Evolutionary conservation across 2,888 invertebrate species (phyloP).

Genomic region (Drosophila nr. medialis): DNA sequence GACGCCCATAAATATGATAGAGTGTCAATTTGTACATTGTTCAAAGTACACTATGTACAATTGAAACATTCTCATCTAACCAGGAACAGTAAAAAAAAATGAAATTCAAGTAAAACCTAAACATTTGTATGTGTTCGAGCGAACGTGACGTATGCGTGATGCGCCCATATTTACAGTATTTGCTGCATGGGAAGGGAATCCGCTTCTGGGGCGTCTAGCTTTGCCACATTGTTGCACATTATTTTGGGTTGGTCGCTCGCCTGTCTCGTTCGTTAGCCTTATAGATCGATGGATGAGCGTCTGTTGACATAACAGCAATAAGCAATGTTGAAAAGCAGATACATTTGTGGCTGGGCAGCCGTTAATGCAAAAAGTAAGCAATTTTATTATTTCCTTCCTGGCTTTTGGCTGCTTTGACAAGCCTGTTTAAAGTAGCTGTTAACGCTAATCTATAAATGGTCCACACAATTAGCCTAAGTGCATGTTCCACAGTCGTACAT

Average conservation of each 20-base stretch:
- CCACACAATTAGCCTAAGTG: constrained; percentile 12
- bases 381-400: background rate
- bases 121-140: constrained; percentile 21
- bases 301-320: constrained; percentile 19
- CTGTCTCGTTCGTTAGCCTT: background rate
- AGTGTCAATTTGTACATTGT: constrained; percentile 23
- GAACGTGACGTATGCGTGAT: constrained; percentile 55
- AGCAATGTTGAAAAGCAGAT: constrained; percentile 34
- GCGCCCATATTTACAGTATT: constrained; percentile 36
- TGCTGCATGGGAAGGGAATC: background rate
- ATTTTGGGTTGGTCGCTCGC: constrained; percentile 9
- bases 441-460: constrained; percentile 24
- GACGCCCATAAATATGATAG: constrained; percentile 52
- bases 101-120: constrained; percentile 12
- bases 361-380: constrained; percentile 25
- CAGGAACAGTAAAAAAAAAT: constrained; percentile 29
- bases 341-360: constrained; percentile 13
- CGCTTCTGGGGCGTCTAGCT: constrained; percentile 1
- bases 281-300: constrained; percentile 23
- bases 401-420: background rate
- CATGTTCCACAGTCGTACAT: background rate
- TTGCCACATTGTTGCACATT: constrained; percentile 34
- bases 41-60: constrained; percentile 27
- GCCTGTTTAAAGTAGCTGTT: constrained; percentile 4
- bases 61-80: constrained; percentile 50